Percentiles rank a stretch among this genome's conserved stretches.
These are phyloP conservation scores for Parochlus steinenii DNA, from an alignment of 2,888 invertebrate genomes.

Conservation along the genomic window DNA sequence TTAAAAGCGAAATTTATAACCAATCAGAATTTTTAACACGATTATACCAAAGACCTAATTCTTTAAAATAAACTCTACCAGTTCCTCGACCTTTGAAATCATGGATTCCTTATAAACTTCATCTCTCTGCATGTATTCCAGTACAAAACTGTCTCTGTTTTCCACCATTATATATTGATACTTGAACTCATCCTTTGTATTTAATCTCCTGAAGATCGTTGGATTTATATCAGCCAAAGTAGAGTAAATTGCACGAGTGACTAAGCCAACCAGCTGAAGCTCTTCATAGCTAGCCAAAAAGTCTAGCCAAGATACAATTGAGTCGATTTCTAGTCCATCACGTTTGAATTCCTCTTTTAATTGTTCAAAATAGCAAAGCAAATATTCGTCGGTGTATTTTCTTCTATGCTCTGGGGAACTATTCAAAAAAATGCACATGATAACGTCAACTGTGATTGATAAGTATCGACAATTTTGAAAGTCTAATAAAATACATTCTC, in stretches of 20 bases:
- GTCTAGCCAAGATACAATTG: background rate
- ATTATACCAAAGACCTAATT: too few relatives aligned
- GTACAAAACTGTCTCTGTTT: background rate
- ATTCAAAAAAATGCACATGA: slow-evolving; percentile 17
- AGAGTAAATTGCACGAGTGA: slow-evolving; percentile 4
- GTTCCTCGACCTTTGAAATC: background rate
- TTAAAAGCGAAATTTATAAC: too few relatives aligned
- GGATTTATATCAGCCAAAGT: slow-evolving; percentile 1
- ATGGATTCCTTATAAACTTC: slow-evolving; percentile 2
- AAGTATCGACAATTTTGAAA: slow-evolving; percentile 25
- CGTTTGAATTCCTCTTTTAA: background rate
- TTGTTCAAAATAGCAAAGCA: slow-evolving; percentile 9
- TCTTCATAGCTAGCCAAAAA: slow-evolving; percentile 1
- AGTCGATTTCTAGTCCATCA: slow-evolving; percentile 3
- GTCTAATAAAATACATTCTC: slow-evolving; percentile 24
- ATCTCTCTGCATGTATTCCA: slow-evolving; percentile 6
- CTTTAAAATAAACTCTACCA: slow-evolving; percentile 9
- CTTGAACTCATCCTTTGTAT: background rate
- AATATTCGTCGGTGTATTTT: too few relatives aligned
- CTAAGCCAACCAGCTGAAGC: background rate
- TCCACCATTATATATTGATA: slow-evolving; percentile 2
- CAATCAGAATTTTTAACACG: too few relatives aligned
- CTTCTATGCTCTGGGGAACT: too few relatives aligned
- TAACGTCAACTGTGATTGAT: slow-evolving; percentile 24
- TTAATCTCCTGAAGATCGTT: background rate